phyloP scores from a whole-genome alignment of 2,113 vertebrate species.

The Brachypteracias leptosomus region DNA sequence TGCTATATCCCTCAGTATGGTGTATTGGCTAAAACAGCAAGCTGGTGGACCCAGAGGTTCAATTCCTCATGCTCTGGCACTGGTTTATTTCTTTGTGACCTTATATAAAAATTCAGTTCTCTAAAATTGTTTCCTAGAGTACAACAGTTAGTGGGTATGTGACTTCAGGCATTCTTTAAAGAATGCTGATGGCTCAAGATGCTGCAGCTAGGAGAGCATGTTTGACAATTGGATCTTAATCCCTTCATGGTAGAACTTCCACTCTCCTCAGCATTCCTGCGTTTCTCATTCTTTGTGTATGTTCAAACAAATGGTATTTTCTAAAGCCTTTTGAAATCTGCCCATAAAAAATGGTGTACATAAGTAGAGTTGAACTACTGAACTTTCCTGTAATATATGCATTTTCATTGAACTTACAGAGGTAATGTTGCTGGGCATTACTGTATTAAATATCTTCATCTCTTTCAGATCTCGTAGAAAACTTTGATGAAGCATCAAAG shows the following conservation, averaged over 20 bases:
- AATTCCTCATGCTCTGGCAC: not conserved
- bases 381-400: not conserved
- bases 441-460: constrained; percentile 49
- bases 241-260: not conserved
- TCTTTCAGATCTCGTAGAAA: constrained; percentile 94
- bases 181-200: not conserved
- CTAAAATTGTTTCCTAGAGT: not conserved
- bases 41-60: not conserved
- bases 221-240: not conserved
- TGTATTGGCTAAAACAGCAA: not conserved
- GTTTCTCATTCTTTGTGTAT: not conserved
- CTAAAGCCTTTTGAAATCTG: not conserved
- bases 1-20: not conserved
- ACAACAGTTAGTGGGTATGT: not conserved
- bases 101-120: not conserved
- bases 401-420: not conserved
- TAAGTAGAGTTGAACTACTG: not conserved
- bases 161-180: not conserved
- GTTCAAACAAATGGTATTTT: not conserved
- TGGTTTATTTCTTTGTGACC: not conserved
- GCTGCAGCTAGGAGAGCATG: not conserved
- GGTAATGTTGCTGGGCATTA: not conserved
- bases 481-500: constrained; percentile 99
- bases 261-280: not conserved
- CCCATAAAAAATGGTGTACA: not conserved